Conservation (phyloP, 2,113 vertebrate genomes). For the Hypomesus transpacificus region DNA sequence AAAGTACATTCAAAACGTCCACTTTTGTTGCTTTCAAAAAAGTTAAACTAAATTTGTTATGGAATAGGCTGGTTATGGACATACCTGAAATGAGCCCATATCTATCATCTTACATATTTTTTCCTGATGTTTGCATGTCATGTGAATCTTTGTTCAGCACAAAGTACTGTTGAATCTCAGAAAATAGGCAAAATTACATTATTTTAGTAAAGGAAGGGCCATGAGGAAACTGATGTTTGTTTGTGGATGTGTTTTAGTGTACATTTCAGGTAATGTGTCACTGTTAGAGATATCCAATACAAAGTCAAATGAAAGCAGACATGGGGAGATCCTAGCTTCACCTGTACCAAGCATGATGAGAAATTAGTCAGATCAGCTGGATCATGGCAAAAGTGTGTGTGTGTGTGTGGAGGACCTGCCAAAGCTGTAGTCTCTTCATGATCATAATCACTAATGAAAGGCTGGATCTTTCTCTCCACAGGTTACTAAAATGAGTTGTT, state of each 20-base stretch:
- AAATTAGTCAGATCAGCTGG: conserved; percentile 36
- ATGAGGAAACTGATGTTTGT: neutral
- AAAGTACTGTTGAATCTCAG: neutral
- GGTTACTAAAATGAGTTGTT: no score
- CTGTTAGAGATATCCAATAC: conserved; percentile 47
- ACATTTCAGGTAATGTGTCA: conserved; percentile 24
- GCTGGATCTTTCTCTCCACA: neutral
- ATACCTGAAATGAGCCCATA: no score
- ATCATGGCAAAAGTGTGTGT: neutral
- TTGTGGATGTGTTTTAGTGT: neutral
- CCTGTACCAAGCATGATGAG: conserved; percentile 39
- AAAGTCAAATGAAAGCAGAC: conserved; percentile 32
- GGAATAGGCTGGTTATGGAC: neutral
- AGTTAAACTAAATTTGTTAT: neutral
- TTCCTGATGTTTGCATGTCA: no score
- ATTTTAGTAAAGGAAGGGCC: neutral
- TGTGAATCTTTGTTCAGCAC: no score
- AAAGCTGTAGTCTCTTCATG: no score
- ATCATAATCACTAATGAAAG: no score
- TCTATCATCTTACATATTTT: no score
- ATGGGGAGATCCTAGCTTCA: conserved; percentile 10
- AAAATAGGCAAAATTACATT: neutral
- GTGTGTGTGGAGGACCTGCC: neutral
- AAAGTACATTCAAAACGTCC: neutral
- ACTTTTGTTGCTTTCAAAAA: conserved; percentile 2